A percentile compares a stretch with the other conserved stretches of the same genome.
Evolutionary conservation across 2,797 vertebrate genomes (phyloP).

Genomic region (Diplodus sargus): DNA sequence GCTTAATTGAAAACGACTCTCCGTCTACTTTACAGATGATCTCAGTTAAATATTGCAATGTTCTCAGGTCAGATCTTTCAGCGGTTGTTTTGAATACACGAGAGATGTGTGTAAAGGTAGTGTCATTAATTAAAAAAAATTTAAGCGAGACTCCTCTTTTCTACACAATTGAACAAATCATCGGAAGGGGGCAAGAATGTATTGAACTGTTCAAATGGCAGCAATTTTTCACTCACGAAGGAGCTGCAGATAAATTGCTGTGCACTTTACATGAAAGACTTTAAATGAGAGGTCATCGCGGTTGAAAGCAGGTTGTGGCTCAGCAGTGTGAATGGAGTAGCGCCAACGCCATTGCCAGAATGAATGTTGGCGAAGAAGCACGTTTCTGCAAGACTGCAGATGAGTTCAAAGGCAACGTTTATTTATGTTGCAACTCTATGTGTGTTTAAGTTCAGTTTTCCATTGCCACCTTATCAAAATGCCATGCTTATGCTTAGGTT

Average conservation of each 20-base stretch:
- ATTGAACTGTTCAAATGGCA: conserved; percentile 23
- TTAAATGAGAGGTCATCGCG: conserved; percentile 27
- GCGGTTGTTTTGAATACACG: conserved; percentile 44
- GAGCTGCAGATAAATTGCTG: conserved; percentile 2
- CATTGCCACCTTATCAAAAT: no score
- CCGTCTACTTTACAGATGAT: conserved; percentile 80
- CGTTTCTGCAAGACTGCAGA: no score
- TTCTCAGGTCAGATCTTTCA: conserved; percentile 71
- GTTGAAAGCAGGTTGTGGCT: no score
- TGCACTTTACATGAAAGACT: conserved; percentile 26
- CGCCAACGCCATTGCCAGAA: no score
- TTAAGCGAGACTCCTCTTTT: conserved; percentile 36
- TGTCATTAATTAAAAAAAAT: conserved; percentile 37
- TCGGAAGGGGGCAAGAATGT: conserved; percentile 7
- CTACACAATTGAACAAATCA: conserved; percentile 14
- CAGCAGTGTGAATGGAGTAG: no score
- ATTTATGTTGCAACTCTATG: no score
- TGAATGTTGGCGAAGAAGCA: no score
- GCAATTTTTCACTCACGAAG: conserved; percentile 10
- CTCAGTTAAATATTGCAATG: conserved; percentile 79
- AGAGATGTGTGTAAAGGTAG: conserved; percentile 43
- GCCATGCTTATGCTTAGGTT: no score
- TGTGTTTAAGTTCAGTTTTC: no score
- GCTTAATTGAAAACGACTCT: conserved; percentile 82
- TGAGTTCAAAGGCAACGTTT: no score